Evolutionary conservation across 2,797 vertebrate species (phyloP), one percentile per base, ranked within the genome.

Genomic region (Taeniopygia guttata): DNA sequence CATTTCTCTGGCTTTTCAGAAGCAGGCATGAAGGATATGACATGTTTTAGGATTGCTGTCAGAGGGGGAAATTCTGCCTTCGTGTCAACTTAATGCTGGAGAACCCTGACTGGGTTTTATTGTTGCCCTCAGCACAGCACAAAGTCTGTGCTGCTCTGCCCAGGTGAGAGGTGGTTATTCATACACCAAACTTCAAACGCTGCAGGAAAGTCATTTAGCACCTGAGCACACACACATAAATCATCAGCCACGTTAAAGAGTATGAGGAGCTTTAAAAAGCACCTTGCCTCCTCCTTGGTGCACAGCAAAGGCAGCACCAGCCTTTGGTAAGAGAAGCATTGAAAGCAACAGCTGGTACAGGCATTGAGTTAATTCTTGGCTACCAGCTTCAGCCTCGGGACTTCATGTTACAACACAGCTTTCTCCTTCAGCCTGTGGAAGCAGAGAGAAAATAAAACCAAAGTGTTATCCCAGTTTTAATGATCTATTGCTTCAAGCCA

Each of bases 121-220:
- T 4, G 3, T 17, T 67, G 66, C 52, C 51, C 45, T 49, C 46
- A 87, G 43, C 42, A 62, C 17, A 18, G 49, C 54, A 5, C 48
- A 81, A 68, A 82, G 18, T 29, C 55, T 66, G 43, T 51, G 40
- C 51, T 8, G 2, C 48, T 58, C 83, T 87, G 83, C 75, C 60
- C 63, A 40, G 79, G 63, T 70, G 67, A 87, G 66, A 72, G 70
- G 45, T 45, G 63, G 43, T 82, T 93, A 88, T 74, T 95, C 78
- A 90, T 89, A 90, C 38, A 76, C 48, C 45, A 56, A 49, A 78
- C 80, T 79, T 93, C 86, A 94, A 67, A 76, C 1, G 9, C 32
- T 73, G 64, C 21, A 76, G 67, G 63, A 90, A 89, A 63, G 74
- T 93, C 84, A 77, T 90, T 87, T 90, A 93, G 88, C 90, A 92